Base-by-base conservation (phyloP, 2,888 invertebrate species). In the Eristalinus sepulchralis region DNA sequence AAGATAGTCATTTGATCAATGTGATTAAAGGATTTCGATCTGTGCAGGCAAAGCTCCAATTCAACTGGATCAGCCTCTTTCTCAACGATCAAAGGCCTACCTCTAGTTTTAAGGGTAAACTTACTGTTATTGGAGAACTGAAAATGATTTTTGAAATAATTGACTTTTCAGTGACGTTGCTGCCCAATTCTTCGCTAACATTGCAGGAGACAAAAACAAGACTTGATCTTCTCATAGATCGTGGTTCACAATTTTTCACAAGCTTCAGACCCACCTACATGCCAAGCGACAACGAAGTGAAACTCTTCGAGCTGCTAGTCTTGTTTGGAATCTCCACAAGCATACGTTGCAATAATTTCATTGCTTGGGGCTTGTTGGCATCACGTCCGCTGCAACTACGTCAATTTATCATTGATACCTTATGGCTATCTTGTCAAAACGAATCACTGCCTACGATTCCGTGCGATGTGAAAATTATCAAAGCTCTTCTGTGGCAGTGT, bases 381-480 rank as follows among this genome's bases (percentile, higher is more conserved):
- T 90, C 90, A 39, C 91, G 91, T 1, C 90, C 91, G 0, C 87
- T 90, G 0, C 91, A 91, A 31, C 82, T 93, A n/a, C 91, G 92
- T 11, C 88, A 90, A 20, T 92, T 91, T 66, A 91, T 92, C 34
- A 91, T 92, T 22, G 90, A 92, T 80, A 90, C 90, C 0, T 71
- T 93, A 22, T 91, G 91, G 91, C 88, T 88, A 13, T 89, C 90
- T 0, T 90, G 89, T 31, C 90, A 90, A 53, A 89, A 90, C 62
- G 90, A 90, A 60, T 90, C 90, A 22, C 88, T 91, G 34, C 89
- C 91, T 0, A 88, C 90, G 3, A 90, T 92, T 6, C 89, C 91
- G 20, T 92, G 92, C 71, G 93, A 93, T 89, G 90, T 90, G 1
- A 93, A 92, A 89, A 91, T 92, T 90, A 91, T 93, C 6, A 92